These are phyloP conservation scores for Papilio protenor DNA, from an alignment of 2,888 invertebrate genomes.

Conservation along the genomic window DNA sequence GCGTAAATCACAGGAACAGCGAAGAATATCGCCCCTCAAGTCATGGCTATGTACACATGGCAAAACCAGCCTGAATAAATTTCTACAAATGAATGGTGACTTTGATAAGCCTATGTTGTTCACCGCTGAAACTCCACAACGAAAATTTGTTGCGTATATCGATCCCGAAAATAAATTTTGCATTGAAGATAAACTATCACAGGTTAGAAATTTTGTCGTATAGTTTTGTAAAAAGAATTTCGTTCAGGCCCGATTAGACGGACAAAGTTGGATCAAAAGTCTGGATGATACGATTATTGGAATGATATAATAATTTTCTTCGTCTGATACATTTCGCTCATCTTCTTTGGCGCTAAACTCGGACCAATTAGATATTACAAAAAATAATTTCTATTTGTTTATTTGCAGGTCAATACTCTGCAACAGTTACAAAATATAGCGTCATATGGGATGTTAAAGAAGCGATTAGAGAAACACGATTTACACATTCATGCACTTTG, in stretches of 20 bases:
- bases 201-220: constrained; percentile 82
- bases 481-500: constrained; percentile 97
- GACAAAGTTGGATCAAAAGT: no score
- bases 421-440: constrained; percentile 97
- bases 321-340: no score
- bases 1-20: constrained; percentile 83
- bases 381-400: constrained; percentile 21
- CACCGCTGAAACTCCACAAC: constrained; percentile 93
- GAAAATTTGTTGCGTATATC: constrained; percentile 96
- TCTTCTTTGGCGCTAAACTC: no score
- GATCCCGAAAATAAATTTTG: constrained; percentile 96
- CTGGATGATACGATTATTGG: no score
- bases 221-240: not conserved
- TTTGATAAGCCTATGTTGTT: constrained; percentile 91
- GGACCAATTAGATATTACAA: no score
- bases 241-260: not conserved
- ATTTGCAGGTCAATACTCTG: constrained; percentile 91
- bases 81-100: constrained; percentile 87
- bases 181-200: constrained; percentile 96
- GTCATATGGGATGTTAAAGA: constrained; percentile 95
- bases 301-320: no score
- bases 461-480: constrained; percentile 90
- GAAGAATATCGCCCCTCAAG: constrained; percentile 93
- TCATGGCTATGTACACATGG: constrained; percentile 97
- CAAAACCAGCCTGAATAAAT: constrained; percentile 91